Conservation (phyloP, 2,888 invertebrate genomes). For the Agrotis clavis region DNA sequence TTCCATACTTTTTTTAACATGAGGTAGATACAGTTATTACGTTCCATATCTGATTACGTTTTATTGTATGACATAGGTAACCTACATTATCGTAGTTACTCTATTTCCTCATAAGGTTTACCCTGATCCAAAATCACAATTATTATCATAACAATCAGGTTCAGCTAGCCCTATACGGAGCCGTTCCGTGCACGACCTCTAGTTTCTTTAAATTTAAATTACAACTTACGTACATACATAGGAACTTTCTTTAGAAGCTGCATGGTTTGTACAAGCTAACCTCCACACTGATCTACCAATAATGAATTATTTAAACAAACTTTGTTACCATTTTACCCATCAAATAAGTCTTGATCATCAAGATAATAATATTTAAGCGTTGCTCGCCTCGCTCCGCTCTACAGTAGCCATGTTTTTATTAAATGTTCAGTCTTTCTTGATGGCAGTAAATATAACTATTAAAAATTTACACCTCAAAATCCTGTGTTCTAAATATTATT, state of each 20-base stretch:
- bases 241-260: conserved; percentile 91
- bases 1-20: neutral
- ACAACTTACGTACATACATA: conserved; percentile 91
- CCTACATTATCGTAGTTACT: conserved; percentile 52
- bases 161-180: conserved; percentile 72
- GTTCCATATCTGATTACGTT: conserved; percentile 23
- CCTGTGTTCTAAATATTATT: conserved; percentile 57
- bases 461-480: conserved; percentile 64
- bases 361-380: conserved; percentile 79
- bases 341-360: conserved; percentile 84
- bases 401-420: conserved; percentile 51
- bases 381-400: conserved; percentile 69
- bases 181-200: conserved; percentile 83
- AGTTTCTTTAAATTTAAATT: conserved; percentile 87
- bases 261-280: conserved; percentile 91
- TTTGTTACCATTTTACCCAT: conserved; percentile 80
- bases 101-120: conserved; percentile 77
- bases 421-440: conserved; percentile 62
- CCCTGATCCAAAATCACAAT: conserved; percentile 86
- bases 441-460: conserved; percentile 63
- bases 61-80: conserved; percentile 30
- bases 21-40: neutral
- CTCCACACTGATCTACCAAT: conserved; percentile 90
- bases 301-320: conserved; percentile 87
- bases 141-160: conserved; percentile 78